Percentiles rank a stretch among this genome's conserved stretches.
Evolutionary conservation across 92 coral and sea anemone genomes (phyloP).

Genomic region (Heliopora coerulea): DNA sequence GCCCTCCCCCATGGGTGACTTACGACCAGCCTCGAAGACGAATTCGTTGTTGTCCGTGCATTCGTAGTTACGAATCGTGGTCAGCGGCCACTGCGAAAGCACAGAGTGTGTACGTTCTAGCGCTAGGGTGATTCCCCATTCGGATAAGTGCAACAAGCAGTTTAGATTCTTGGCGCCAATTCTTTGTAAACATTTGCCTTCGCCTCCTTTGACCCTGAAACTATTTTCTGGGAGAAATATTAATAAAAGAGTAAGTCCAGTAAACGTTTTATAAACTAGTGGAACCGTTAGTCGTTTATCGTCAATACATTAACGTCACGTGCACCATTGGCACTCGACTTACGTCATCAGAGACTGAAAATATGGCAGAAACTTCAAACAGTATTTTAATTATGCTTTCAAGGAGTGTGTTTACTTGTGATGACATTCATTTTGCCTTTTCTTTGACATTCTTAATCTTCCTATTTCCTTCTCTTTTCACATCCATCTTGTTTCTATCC

Average conservation of each 20-base stretch:
- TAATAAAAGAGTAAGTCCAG: neutral
- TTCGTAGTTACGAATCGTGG: constrained; percentile 90
- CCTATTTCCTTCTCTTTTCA: no score
- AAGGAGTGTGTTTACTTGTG: no score
- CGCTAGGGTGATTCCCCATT: constrained; percentile 92
- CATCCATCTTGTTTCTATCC: no score
- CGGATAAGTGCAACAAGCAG: constrained; percentile 82
- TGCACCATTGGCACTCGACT: no score
- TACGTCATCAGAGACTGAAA: no score
- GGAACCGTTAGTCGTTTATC: no score
- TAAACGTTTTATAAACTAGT: no score
- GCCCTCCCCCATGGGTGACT: constrained; percentile 98
- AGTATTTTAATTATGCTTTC: no score
- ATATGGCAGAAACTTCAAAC: no score
- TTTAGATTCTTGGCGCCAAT: constrained; percentile 89
- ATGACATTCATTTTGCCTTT: no score
- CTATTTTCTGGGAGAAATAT: constrained; percentile 60
- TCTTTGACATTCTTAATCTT: no score
- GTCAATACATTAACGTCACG: no score
- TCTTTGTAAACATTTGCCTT: constrained; percentile 78
- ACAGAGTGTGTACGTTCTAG: constrained; percentile 91
- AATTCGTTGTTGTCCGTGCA: constrained; percentile 85
- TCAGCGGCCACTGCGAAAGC: constrained; percentile 97
- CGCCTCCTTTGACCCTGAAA: constrained; percentile 77
- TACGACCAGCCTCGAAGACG: constrained; percentile 88